Percentiles rank a stretch among this genome's conserved stretches.
These are phyloP conservation scores for Ptychoptera contaminata DNA, from an alignment of 2,888 invertebrate genomes.

Conservation along the genomic window DNA sequence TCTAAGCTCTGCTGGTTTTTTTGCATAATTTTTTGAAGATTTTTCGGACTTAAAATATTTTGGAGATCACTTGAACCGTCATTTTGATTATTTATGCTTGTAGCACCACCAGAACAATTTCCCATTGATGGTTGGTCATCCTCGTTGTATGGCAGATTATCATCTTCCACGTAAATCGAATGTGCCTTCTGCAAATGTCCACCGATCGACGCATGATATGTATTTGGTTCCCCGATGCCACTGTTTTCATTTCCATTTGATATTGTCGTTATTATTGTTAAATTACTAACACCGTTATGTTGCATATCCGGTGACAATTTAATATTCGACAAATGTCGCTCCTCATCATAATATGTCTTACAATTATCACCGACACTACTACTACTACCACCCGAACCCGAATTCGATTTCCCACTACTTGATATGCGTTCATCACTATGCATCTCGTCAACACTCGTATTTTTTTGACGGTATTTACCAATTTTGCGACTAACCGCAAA, in stretches of 20 bases:
- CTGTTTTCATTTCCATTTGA: not conserved
- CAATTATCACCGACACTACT: conserved; percentile 12
- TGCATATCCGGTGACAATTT: conserved; percentile 20
- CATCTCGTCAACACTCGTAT: conserved; percentile 4
- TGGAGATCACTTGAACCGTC: not conserved
- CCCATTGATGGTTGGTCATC: not conserved
- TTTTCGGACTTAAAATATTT: conserved; percentile 21
- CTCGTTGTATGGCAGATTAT: conserved; percentile 9
- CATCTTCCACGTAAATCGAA: conserved; percentile 18
- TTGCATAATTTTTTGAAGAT: conserved; percentile 29
- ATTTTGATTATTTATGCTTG: not conserved
- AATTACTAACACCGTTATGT: not conserved
- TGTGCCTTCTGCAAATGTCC: conserved; percentile 15
- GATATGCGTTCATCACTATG: not conserved
- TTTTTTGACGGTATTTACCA: conserved; percentile 57
- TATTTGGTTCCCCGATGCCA: not conserved
- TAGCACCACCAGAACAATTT: not conserved
- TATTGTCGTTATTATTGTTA: not conserved
- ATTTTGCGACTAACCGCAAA: conserved; percentile 70
- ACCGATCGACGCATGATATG: not conserved
- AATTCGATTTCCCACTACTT: not conserved
- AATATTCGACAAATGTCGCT: too few relatives aligned
- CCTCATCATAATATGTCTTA: conserved; percentile 19
- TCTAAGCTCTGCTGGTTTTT: conserved; percentile 40
- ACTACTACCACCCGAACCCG: not conserved